Base-by-base conservation (phyloP, 2,113 vertebrate genomes). In the Ictidomys tridecemlineatus region DNA sequence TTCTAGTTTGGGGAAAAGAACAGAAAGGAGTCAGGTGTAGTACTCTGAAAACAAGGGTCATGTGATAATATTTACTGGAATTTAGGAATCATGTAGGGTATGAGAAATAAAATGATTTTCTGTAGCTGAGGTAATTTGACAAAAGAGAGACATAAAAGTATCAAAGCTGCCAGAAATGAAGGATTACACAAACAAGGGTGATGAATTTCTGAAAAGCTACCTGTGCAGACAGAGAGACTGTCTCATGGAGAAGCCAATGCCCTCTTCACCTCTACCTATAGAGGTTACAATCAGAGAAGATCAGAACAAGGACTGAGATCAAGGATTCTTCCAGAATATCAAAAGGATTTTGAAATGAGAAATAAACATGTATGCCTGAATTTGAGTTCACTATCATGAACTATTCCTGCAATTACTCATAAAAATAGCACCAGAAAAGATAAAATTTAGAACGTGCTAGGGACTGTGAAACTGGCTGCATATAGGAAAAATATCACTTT, bases 31-130 rank as follows among this genome's bases (percentile, higher is more conserved):
- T 69, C 10, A 32, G 6, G 8, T 39, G 4, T n/a, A 30, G 39
- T 18, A 1, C 1, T 28, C 2, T 74, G 18, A 76, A 22, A 1
- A 53, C 8, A n/a, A 78, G 11, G 0, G 2, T 4, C 9, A 30
- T 10, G 13, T 8, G n/a, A 18, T 32, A n/a, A 56, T 58, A 67
- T 61, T 89, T 58, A 37, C 28, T 58, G 56, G 16, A 42, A 79
- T 56, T 92, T 3, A 92, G 28, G 6, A 73, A 89, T 45, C 22
- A 48, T 37, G 17, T 20, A 51, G 42, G 17, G 5, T 74, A 58
- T 37, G 20, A 85, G 18, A 32, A 79, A 67, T 20, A 45, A 13
- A 73, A 56, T 6, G 22, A 12, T 37, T 72, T 51, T 20, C 34
- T 45, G 3, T 51, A 26, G 72, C 4, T 22, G 28, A 24, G 2